A percentile compares a stretch with the other conserved stretches of the same genome.
Conservation (phyloP, 2,113 vertebrate species). For the Campylomormyrus tamandua region DNA sequence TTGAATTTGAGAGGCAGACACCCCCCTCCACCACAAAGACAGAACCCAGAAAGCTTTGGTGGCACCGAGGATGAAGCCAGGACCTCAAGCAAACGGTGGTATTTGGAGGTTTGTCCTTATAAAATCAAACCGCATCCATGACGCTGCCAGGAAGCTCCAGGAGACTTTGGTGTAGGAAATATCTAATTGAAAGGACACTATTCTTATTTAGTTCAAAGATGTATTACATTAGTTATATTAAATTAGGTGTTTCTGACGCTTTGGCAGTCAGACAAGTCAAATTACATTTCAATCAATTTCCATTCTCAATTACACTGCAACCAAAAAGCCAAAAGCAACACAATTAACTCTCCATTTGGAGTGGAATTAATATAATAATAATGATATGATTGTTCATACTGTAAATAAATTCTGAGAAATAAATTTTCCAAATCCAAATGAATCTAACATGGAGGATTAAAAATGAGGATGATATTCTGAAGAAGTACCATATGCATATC, state of each 20-base stretch:
- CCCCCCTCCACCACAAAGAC: background rate
- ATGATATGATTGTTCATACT: background rate
- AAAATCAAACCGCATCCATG: background rate
- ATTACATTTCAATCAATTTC: background rate
- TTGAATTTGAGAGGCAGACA: background rate
- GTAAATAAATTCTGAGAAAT: too few relatives aligned
- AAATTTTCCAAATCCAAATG: too few relatives aligned
- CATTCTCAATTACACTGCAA: background rate
- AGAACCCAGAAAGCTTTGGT: background rate
- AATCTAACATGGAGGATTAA: background rate
- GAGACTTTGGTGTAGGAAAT: background rate
- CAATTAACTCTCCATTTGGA: background rate
- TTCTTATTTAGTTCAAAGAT: background rate
- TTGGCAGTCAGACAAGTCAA: background rate
- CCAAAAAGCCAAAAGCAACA: background rate
- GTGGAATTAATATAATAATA: background rate
- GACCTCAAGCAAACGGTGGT: background rate
- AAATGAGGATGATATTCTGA: background rate
- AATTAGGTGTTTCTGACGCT: background rate
- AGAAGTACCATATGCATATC: background rate
- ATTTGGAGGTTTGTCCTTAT: background rate
- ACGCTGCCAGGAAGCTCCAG: background rate
- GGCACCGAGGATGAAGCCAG: background rate
- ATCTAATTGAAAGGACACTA: background rate
- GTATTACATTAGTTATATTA: background rate